Base-by-base conservation (phyloP, 2,797 vertebrate genomes). In the Urophycis tenuis region DNA sequence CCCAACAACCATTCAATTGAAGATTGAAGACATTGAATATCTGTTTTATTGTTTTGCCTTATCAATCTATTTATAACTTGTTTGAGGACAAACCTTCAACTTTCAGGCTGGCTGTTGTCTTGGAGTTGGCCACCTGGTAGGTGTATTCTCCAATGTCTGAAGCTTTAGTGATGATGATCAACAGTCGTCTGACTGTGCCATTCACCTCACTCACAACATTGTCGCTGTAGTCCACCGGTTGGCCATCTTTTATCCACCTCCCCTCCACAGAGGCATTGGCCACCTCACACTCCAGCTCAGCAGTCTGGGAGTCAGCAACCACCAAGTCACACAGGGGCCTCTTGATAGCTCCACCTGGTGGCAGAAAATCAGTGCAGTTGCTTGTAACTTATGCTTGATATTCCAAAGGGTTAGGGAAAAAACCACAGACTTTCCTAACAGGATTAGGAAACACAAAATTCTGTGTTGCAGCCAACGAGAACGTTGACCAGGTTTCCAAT, bases 61-160 rank as follows among this genome's bases (percentile, higher is more conserved):
- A 4, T 71, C 30, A 33, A 71, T 30, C 29, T 33, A 3, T 71
- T 32, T 71, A 15, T 30, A 7, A 70, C 25, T 30, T 70, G 67
- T 70, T 10, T 14, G 9, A 31, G 75, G 30, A 92, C 93, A 83
- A 86, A 97, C 97, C 95, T 94, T 99, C 97, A 0, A 99, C 96
- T 82, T 92, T 95, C 73, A 99, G 93, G 84, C 94, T 96, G 70
- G 96, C 97, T 15, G 95, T 94, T 53, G 98, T 99, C 90, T 96
- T 98, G 70, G 98, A 99, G 88, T 92, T 96, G 85, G 96, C 96
- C 87, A 99, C 95, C 92, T 96, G 94, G 83, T 97, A 99, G 76
- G 94, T 96, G 33, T 99, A 99, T 87, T 99, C 97, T 69, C 94
- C 96, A 14, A 95, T 88, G 73, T 99, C 98, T 78, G 97, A 95